Conservation (phyloP, 37 sponge, comb jelly and placozoan genomes). For the Oopsacas minuta region DNA sequence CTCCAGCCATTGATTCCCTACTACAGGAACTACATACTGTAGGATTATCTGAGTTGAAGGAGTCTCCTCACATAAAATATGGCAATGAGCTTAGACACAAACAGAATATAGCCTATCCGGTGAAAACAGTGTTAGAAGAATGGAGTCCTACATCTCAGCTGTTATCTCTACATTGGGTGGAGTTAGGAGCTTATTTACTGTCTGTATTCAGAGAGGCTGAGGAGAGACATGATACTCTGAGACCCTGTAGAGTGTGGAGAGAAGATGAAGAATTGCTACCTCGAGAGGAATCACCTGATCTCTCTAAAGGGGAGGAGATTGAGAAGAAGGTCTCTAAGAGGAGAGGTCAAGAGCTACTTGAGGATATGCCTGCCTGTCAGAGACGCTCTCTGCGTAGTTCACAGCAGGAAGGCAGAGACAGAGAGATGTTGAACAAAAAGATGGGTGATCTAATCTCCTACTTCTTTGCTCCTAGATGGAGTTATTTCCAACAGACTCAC, state of each 20-base stretch:
- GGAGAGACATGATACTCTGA: neutral
- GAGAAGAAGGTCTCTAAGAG: neutral
- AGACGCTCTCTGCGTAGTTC: constrained; percentile 5
- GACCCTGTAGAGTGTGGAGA: neutral
- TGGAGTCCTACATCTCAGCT: neutral
- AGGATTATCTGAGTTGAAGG: neutral
- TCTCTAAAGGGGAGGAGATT: neutral
- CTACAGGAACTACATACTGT: neutral
- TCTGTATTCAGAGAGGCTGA: neutral
- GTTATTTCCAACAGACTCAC: neutral
- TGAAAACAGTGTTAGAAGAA: neutral
- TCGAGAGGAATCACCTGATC: neutral
- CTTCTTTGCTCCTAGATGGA: neutral
- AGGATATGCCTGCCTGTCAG: neutral
- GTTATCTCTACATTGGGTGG: neutral
- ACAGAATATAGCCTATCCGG: neutral
- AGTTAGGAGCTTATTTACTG: neutral
- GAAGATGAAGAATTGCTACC: neutral
- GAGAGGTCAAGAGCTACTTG: neutral
- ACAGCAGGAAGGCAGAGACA: neutral
- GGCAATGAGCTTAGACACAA: neutral
- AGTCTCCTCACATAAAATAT: neutral
- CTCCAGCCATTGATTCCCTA: neutral
- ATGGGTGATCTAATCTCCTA: neutral
- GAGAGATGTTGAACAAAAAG: neutral